Percentiles rank a stretch among this genome's conserved stretches.
These are phyloP conservation scores for Drosophila fungiperda DNA, from an alignment of 2,888 invertebrate genomes.

Conservation along the genomic window DNA sequence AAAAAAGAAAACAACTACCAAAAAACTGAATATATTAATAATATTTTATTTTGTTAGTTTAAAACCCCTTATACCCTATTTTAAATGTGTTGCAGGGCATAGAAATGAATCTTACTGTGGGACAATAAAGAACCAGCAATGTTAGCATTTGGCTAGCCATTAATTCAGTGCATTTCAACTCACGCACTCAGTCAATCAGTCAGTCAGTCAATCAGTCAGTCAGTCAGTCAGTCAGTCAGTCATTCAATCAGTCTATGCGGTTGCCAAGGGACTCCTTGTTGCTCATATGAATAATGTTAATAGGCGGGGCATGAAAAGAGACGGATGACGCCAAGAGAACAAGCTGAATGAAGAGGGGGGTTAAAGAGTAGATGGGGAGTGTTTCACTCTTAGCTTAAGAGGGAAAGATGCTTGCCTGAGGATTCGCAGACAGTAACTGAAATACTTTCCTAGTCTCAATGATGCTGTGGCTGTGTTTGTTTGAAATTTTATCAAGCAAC, in stretches of 20 bases:
- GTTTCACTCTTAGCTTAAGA: conserved; percentile 9
- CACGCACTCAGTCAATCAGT: conserved; percentile 26
- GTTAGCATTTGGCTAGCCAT: conserved; percentile 6
- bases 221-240: conserved; percentile 15
- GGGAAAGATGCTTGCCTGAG: conserved; percentile 28
- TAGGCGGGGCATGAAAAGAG: conserved; percentile 56
- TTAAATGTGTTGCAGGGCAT: not conserved
- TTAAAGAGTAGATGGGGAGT: not conserved
- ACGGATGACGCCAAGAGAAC: not conserved
- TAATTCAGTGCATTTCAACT: conserved; percentile 13
- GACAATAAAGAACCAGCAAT: conserved; percentile 13
- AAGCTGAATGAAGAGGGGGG: not conserved
- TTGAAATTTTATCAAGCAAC: conserved; percentile 77
- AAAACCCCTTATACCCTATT: not conserved
- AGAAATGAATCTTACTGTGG: conserved; percentile 2
- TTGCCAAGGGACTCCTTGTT: conserved; percentile 72
- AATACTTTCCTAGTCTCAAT: conserved; percentile 71
- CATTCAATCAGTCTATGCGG: conserved; percentile 64
- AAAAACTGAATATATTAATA: not conserved
- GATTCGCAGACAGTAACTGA: conserved; percentile 70
- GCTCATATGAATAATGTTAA: conserved; percentile 73
- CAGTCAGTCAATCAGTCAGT: conserved; percentile 25
- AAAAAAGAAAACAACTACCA: not conserved
- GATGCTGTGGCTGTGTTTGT: conserved; percentile 54
- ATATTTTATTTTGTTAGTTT: not conserved